Base-by-base conservation (phyloP, 2,888 invertebrate genomes). In the Cheilosia variabilis region DNA sequence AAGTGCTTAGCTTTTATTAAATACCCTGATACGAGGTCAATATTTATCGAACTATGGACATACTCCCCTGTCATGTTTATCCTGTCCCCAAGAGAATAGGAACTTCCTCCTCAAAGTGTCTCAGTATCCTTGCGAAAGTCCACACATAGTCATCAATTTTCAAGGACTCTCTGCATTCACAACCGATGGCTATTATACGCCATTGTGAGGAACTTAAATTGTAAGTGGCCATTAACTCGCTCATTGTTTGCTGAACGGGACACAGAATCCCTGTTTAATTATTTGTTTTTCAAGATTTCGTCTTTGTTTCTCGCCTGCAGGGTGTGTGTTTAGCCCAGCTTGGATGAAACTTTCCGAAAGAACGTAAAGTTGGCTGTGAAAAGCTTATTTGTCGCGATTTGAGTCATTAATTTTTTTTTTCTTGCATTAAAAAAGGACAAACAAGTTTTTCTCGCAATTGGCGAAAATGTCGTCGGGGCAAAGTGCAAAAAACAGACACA, bases 131-230 rank as follows among this genome's bases (percentile, higher is more conserved):
- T 65, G 65, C 41, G 50, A 37, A 72, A 60, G 50, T 76, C 76
- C 80, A 81, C 81, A 77, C 81, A 77, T 81, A 72, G 86, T 86
- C 81, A 86, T 86, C 86, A 86, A 76, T 86, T 77, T 81, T 34
- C 76, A 68, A 81, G 66, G 66, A 68, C 66, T 63, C 60, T 34
- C 41, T 66, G 53, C 65, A 71, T 71, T 65, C 31, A 69, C 31
- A 55, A 72, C 17, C 78, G 55, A 55, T 53, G 66, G 13, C 72
- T 65, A 76, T 83, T 79, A 50, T 58, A 79, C 58, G 58, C 52
- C 41, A 73, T 73, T 78, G 78, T 68, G 73, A 79, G 58, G 47
- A 72, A 77, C 76, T 86, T 72, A 47, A 81, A 77, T 77, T 71
- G 71, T 77, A 77, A 86, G 81, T 81, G 57, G 72, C 76, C 81